These are phyloP conservation scores for Eristalinus aeneus DNA, from an alignment of 2,888 invertebrate species.

Conservation along the genomic window DNA sequence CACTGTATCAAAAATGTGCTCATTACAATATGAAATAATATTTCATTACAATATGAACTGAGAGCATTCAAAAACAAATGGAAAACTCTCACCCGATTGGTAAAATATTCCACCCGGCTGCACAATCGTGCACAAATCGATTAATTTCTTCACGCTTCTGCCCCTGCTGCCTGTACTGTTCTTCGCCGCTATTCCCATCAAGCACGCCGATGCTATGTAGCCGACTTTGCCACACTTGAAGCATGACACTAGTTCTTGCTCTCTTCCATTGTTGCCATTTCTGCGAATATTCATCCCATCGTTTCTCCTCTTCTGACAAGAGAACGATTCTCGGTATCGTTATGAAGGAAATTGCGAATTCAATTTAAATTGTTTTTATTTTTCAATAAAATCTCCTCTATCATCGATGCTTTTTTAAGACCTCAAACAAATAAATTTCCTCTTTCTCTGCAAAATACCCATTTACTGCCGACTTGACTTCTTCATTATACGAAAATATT, in stretches of 20 bases:
- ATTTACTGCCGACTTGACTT: too few species aligned
- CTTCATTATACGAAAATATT: too few species aligned
- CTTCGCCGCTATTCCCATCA: too few species aligned
- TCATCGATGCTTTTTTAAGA: too few species aligned
- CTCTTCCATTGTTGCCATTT: background rate
- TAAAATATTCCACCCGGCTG: slow-evolving; percentile 37
- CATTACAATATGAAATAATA: slow-evolving; percentile 17
- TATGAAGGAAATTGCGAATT: too few species aligned
- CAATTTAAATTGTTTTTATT: too few species aligned
- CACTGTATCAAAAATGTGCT: slow-evolving; percentile 1
- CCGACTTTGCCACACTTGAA: slow-evolving; percentile 50
- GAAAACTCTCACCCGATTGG: slow-evolving; percentile 45
- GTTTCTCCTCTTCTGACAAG: too few species aligned
- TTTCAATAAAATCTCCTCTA: too few species aligned
- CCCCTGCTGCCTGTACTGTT: background rate
- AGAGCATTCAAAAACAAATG: slow-evolving; percentile 51
- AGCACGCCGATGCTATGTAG: slow-evolving; percentile 46
- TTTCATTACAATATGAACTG: slow-evolving; percentile 11
- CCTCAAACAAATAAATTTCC: too few species aligned
- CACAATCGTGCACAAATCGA: slow-evolving; percentile 40
- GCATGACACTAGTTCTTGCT: slow-evolving; percentile 34
- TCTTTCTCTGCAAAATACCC: too few species aligned
- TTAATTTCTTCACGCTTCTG: background rate
- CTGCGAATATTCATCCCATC: background rate
- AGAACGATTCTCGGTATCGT: too few species aligned